These are phyloP conservation scores for Eucriotettix oculatus DNA, from an alignment of 2,888 invertebrate genomes.

Conservation along the genomic window DNA sequence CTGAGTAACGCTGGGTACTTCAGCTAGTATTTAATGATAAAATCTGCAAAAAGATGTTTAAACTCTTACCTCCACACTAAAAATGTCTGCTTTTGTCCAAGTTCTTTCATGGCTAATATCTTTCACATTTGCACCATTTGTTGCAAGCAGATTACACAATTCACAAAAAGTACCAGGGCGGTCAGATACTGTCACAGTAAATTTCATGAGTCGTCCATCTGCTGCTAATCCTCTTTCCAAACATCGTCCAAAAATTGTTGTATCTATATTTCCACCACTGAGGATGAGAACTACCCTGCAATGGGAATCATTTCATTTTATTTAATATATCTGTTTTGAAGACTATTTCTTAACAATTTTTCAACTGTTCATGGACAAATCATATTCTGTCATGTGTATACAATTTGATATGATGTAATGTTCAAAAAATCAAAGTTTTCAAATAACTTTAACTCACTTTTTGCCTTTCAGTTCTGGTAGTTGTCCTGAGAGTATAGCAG, in stretches of 20 bases:
- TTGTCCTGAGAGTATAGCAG: conserved; percentile 65
- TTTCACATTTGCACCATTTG: conserved; percentile 75
- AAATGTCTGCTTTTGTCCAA: conserved; percentile 80
- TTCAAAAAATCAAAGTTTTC: background rate
- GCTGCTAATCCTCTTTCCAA: conserved; percentile 76
- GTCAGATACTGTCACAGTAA: conserved; percentile 64
- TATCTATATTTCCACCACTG: conserved; percentile 84
- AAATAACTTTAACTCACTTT: conserved; percentile 34
- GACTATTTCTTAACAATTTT: no score
- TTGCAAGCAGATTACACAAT: conserved; percentile 55
- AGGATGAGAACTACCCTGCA: conserved; percentile 63
- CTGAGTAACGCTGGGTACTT: no score
- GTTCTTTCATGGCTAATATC: conserved; percentile 92
- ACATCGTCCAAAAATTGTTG: conserved; percentile 73
- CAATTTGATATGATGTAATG: background rate
- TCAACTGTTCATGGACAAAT: no score
- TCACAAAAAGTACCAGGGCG: conserved; percentile 78
- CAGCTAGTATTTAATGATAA: no score
- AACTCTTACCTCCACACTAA: conserved; percentile 42
- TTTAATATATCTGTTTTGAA: no score
- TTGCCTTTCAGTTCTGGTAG: conserved; percentile 66
- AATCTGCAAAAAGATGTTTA: no score
- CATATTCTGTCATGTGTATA: background rate
- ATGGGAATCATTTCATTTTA: no score
- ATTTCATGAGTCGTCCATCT: conserved; percentile 59